Evolutionary conservation across 2,888 invertebrate species (phyloP).

Genomic region (Himalopsyche tibetana): DNA sequence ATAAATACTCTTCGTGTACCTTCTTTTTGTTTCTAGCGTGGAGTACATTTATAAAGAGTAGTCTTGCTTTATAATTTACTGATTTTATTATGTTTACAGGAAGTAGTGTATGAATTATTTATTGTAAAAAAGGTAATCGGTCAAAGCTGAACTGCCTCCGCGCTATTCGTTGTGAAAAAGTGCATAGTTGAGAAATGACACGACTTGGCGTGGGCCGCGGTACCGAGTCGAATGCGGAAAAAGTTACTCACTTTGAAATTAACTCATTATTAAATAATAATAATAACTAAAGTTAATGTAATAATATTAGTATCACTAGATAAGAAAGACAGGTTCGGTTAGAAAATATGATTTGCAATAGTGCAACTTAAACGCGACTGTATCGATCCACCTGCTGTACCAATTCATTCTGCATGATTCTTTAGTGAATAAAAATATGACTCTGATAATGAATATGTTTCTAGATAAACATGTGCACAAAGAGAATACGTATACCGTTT

Average conservation of each 20-base stretch:
- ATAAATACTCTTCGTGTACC: no score
- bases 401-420: background rate
- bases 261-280: slow-evolving; percentile 8
- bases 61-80: no score
- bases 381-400: background rate
- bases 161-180: background rate
- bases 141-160: background rate
- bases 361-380: background rate
- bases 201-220: background rate
- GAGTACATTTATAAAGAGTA: no score
- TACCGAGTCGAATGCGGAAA: background rate
- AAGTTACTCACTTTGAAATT: background rate
- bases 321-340: background rate
- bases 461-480: no score
- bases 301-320: background rate
- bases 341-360: background rate
- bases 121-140: background rate
- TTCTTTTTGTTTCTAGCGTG: no score
- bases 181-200: slow-evolving; percentile 20
- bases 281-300: background rate
- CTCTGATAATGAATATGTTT: no score
- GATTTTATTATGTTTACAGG: no score
- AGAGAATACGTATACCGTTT: no score
- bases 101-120: no score
- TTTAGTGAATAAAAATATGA: background rate